Evolutionary conservation across 2,113 vertebrate genomes (phyloP).

Genomic region (Sapajus apella): DNA sequence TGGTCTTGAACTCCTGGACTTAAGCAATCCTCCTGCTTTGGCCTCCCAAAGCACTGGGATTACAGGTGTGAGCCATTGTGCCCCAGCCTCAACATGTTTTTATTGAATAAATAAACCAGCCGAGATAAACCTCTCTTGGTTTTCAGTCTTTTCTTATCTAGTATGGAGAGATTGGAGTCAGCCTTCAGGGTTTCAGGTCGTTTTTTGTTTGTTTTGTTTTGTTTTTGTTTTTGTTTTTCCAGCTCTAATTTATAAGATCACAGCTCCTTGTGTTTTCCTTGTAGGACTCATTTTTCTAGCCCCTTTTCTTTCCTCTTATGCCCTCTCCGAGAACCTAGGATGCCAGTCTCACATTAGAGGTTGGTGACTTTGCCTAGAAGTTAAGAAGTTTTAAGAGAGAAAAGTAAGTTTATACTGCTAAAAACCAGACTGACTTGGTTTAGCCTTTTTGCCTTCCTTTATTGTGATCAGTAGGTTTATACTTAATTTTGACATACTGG

Average conservation of each 20-base stretch:
- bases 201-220: background rate
- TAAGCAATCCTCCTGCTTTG: background rate
- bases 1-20: background rate
- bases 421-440: background rate
- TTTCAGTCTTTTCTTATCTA: background rate
- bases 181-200: background rate
- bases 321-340: background rate
- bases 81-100: background rate
- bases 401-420: background rate
- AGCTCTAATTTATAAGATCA: background rate
- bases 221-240: background rate
- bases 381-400: constrained; percentile 22
- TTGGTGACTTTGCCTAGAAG: background rate
- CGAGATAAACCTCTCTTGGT: background rate
- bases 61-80: background rate
- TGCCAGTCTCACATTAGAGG: background rate
- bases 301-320: background rate
- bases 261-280: background rate
- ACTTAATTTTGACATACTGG: constrained; percentile 36
- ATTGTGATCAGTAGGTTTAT: background rate
- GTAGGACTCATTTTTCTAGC: background rate
- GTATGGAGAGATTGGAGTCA: background rate
- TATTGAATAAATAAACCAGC: background rate
- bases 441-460: background rate
- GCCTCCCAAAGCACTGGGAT: background rate